These are phyloP conservation scores for Megalops atlanticus DNA, from an alignment of 2,113 vertebrate genomes.

Conservation along the genomic window DNA sequence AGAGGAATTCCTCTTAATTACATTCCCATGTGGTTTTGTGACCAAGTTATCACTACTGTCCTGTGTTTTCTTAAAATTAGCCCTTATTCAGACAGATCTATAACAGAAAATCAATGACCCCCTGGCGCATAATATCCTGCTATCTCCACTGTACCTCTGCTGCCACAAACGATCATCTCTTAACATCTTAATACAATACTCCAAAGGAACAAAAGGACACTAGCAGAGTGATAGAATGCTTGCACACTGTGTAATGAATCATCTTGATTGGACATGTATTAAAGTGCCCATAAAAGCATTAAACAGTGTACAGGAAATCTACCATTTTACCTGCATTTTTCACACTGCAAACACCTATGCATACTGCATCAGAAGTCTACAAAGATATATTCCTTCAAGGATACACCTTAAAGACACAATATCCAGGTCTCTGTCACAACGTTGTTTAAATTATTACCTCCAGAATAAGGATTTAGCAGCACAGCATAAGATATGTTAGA, in stretches of 20 bases:
- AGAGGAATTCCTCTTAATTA: not conserved
- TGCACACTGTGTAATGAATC: no score
- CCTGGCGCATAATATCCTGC: not conserved
- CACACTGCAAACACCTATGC: no score
- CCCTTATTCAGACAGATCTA: no score
- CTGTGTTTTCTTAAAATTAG: no score
- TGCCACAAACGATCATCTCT: not conserved
- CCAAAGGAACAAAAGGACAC: no score
- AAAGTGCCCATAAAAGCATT: no score
- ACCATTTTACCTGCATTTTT: no score
- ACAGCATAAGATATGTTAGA: not conserved
- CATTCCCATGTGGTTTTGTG: not conserved
- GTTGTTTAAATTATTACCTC: not conserved
- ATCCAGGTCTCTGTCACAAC: not conserved
- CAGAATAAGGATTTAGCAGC: not conserved
- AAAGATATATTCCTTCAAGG: not conserved
- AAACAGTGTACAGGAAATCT: no score
- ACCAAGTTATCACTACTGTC: not conserved
- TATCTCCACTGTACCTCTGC: not conserved
- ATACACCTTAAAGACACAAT: not conserved
- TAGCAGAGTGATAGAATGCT: no score
- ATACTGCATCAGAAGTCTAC: no score
- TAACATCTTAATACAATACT: not conserved
- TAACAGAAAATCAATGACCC: not conserved
- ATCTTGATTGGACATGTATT: no score